phyloP scores from a whole-genome alignment of 1,140 invertebrate species.

The Lethrus apterus region DNA sequence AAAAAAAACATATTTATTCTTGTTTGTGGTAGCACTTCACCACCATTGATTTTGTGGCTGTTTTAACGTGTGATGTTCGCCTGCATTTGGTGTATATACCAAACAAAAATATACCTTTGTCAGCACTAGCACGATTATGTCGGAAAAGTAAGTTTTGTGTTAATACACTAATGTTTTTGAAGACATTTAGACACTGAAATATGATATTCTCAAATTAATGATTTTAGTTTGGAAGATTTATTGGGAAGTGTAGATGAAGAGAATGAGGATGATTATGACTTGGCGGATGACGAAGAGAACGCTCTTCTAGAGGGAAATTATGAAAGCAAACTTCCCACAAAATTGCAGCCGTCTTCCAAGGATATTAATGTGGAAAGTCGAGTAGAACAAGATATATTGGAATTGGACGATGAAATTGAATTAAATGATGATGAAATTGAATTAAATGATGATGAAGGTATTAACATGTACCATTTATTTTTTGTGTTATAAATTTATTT shows the following conservation, averaged over 20 bases:
- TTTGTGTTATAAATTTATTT: too few species aligned
- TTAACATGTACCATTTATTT: background rate
- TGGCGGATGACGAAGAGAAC: slow-evolving; percentile 3
- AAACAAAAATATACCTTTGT: too few species aligned
- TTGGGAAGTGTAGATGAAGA: slow-evolving; percentile 4
- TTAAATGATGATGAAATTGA: slow-evolving; percentile 3
- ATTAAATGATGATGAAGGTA: background rate
- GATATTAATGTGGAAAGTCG: background rate
- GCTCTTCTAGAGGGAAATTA: slow-evolving; percentile 1
- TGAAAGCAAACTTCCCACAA: background rate
- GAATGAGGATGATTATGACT: slow-evolving; percentile 6
- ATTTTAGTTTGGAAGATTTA: slow-evolving; percentile 10
- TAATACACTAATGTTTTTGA: too few species aligned
- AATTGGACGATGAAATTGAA: slow-evolving; percentile 6
- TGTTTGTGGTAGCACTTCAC: too few species aligned
- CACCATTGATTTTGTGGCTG: too few species aligned
- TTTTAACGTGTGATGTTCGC: too few species aligned
- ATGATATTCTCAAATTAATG: too few species aligned
- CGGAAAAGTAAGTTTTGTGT: too few species aligned
- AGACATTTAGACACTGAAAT: too few species aligned
- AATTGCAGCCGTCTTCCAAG: background rate
- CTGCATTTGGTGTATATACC: too few species aligned
- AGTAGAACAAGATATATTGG: slow-evolving; percentile 7
- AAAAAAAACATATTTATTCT: too few species aligned
- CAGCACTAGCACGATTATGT: too few species aligned